Conservation (phyloP, 2,797 vertebrate species). For the Liparis tanakae region DNA sequence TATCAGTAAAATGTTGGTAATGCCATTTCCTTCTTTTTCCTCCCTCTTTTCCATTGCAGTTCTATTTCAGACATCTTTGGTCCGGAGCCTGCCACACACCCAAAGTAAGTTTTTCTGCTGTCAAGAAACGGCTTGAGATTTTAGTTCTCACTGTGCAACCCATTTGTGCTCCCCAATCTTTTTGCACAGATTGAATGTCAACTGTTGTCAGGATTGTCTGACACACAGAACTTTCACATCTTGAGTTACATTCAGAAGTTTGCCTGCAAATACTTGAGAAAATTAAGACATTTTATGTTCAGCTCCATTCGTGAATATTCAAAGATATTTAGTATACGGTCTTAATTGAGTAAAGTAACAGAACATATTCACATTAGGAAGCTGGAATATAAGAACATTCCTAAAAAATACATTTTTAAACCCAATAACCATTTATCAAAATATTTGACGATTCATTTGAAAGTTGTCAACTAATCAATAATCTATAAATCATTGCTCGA, state of each 20-base stretch:
- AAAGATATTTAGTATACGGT: neutral
- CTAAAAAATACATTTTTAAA: too few species aligned
- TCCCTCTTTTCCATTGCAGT: constrained; percentile 47
- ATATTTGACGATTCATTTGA: neutral
- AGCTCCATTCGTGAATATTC: neutral
- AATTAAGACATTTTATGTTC: neutral
- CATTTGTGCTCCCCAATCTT: neutral
- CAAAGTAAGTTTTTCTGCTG: constrained; percentile 66
- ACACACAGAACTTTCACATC: neutral
- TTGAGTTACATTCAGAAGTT: too few species aligned
- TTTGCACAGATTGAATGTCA: neutral
- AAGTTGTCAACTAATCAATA: neutral
- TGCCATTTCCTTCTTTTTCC: constrained; percentile 10
- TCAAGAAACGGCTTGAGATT: constrained; percentile 4
- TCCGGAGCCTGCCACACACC: constrained; percentile 54
- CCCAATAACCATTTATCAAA: neutral
- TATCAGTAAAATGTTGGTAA: constrained; percentile 13
- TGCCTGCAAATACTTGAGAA: neutral
- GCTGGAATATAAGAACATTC: neutral
- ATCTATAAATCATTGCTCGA: neutral
- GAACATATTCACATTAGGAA: neutral
- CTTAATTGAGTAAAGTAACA: neutral
- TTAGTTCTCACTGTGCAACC: neutral
- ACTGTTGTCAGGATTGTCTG: neutral
- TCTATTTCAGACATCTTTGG: constrained; percentile 77